Conservation (phyloP, 2,888 invertebrate genomes). For the Pristionchus exspectatus region DNA sequence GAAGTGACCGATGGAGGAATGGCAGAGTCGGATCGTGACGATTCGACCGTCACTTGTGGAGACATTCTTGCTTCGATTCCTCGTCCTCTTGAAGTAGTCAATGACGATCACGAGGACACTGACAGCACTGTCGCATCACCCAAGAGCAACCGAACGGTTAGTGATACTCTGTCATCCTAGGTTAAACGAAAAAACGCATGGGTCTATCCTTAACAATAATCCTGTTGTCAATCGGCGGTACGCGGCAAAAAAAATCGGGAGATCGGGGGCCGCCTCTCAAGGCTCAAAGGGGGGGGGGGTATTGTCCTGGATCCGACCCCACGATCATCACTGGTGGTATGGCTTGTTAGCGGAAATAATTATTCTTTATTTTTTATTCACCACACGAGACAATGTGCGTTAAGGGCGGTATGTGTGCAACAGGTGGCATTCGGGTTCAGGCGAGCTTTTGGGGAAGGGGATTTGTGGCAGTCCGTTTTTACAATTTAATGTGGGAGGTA, state of each 20-base stretch:
- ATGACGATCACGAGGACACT: background rate
- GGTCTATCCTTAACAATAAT: too few species aligned
- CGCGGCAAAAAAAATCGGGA: background rate
- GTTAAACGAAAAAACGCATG: too few species aligned
- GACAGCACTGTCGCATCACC: background rate
- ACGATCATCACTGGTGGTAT: background rate
- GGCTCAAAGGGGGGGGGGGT: background rate
- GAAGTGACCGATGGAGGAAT: background rate
- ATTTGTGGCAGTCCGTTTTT: too few species aligned
- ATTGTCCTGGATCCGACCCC: background rate
- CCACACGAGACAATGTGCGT: too few species aligned
- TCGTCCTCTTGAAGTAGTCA: slow-evolving; percentile 1
- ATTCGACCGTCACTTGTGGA: background rate
- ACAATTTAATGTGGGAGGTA: too few species aligned
- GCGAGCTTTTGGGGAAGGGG: too few species aligned
- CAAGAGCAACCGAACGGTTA: slow-evolving; percentile 21
- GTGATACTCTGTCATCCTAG: background rate
- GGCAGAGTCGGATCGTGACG: background rate
- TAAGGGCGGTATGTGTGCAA: too few species aligned
- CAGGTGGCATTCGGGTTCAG: too few species aligned
- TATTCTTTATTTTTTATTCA: too few species aligned
- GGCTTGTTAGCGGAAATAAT: background rate
- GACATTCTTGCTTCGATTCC: slow-evolving; percentile 13
- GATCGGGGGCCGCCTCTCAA: background rate
- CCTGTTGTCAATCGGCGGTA: too few species aligned